Evolutionary conservation across 2,888 invertebrate genomes (phyloP).

Genomic region (Limenitis camilla): DNA sequence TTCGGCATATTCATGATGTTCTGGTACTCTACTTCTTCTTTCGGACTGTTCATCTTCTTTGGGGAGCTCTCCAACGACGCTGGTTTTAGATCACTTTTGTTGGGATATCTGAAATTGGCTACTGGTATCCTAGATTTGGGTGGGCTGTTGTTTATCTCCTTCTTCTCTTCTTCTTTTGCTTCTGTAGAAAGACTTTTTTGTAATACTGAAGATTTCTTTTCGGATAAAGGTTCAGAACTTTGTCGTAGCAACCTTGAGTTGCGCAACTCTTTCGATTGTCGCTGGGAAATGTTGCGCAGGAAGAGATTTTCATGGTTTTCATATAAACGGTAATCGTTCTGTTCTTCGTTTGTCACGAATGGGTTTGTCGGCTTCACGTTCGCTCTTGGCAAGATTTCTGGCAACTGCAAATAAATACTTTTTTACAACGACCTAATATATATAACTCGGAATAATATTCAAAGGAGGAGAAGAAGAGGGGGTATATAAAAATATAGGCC

Average conservation of each 20-base stretch:
- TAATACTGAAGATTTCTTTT: conserved; percentile 43
- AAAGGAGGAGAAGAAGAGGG: background rate
- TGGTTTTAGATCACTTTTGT: conserved; percentile 50
- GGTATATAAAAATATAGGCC: background rate
- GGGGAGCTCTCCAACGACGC: conserved; percentile 56
- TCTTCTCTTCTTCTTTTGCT: conserved; percentile 41
- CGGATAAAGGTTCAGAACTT: conserved; percentile 57
- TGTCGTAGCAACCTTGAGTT: conserved; percentile 54
- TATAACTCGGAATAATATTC: no score
- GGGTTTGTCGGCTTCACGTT: conserved; percentile 49
- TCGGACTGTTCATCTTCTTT: conserved; percentile 26
- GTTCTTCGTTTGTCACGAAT: conserved; percentile 44
- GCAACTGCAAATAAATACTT: conserved; percentile 42
- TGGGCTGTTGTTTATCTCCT: conserved; percentile 28
- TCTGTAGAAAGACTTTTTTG: conserved; percentile 64
- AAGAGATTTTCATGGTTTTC: conserved; percentile 65
- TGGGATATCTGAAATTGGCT: conserved; percentile 64
- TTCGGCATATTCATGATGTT: conserved; percentile 43
- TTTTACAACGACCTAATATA: no score
- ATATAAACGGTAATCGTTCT: conserved; percentile 48
- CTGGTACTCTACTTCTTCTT: conserved; percentile 56
- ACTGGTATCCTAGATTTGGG: conserved; percentile 55
- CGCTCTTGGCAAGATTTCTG: conserved; percentile 58
- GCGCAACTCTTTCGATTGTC: conserved; percentile 58
- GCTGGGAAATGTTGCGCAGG: conserved; percentile 56